Conservation (phyloP, 2,888 invertebrate genomes). For the Hypena proboscidalis region DNA sequence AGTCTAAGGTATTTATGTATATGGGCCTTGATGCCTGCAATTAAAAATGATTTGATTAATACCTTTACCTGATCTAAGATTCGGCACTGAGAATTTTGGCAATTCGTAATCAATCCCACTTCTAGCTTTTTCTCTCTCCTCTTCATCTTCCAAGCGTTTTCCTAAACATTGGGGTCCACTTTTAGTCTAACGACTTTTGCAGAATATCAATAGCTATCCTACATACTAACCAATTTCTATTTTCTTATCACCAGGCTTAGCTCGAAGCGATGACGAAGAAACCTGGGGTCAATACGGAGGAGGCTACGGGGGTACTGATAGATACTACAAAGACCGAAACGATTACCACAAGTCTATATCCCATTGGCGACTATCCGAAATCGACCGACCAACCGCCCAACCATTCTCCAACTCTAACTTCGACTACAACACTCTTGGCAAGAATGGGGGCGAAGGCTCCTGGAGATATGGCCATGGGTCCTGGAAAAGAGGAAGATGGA, state of each 20-base stretch:
- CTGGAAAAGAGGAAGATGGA: conserved; percentile 72
- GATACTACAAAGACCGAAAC: conserved; percentile 70
- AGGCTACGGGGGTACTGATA: conserved; percentile 75
- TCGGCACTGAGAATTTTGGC: too few species aligned
- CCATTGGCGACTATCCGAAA: conserved; percentile 81
- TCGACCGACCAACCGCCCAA: conserved; percentile 58
- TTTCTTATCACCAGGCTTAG: conserved; percentile 47
- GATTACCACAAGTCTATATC: conserved; percentile 75
- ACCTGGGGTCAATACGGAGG: conserved; percentile 87
- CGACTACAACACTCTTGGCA: conserved; percentile 76
- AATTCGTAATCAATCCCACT: too few species aligned
- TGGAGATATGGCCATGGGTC: conserved; percentile 63
- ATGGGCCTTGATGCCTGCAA: too few species aligned
- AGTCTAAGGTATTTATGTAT: too few species aligned
- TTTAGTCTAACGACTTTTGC: too few species aligned
- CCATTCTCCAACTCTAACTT: conserved; percentile 57
- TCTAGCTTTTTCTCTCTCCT: too few species aligned
- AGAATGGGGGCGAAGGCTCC: conserved; percentile 53
- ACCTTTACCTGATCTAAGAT: too few species aligned
- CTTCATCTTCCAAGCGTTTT: too few species aligned
- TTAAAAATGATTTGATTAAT: too few species aligned
- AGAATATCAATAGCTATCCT: too few species aligned
- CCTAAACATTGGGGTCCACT: too few species aligned
- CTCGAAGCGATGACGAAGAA: conserved; percentile 66
- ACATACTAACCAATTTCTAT: conserved; percentile 17